Percentiles rank a stretch among this genome's conserved stretches.
Conservation (phyloP, 2,113 vertebrate genomes). For the Ceyx melanurus region DNA sequence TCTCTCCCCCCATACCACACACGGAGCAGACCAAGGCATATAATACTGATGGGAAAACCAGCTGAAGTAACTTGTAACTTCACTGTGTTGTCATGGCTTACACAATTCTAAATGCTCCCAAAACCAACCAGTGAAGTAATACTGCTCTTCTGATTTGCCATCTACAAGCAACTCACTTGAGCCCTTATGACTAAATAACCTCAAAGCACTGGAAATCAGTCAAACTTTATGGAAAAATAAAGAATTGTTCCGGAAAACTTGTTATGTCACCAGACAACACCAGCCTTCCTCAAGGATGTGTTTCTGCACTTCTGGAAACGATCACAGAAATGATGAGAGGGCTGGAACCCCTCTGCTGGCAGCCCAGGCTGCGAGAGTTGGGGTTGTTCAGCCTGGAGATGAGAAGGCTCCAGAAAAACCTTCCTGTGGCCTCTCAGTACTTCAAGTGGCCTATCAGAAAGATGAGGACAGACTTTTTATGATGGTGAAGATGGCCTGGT, state of each 20-base stretch:
- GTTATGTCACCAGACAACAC: background rate
- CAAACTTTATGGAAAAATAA: background rate
- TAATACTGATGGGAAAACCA: background rate
- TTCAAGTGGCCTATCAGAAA: background rate
- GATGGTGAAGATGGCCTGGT: too few species aligned
- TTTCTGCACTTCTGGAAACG: background rate
- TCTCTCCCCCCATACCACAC: background rate
- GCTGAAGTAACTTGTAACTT: background rate
- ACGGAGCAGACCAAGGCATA: background rate
- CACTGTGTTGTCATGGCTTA: background rate
- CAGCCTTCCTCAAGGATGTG: background rate
- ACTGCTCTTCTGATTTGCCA: background rate
- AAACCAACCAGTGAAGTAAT: background rate
- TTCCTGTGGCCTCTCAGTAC: background rate
- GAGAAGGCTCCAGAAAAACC: background rate
- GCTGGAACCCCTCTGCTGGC: background rate
- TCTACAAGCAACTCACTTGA: fast-evolving
- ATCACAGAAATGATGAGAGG: background rate
- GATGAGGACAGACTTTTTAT: background rate
- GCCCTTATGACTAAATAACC: background rate
- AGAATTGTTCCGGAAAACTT: background rate
- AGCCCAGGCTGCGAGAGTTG: background rate
- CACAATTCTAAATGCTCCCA: background rate
- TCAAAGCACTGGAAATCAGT: background rate
- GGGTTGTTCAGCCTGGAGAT: background rate